A percentile compares a stretch with the other conserved stretches of the same genome.
phyloP scores from a whole-genome alignment of 2,797 vertebrate species.

The Sandelia bainsii region DNA sequence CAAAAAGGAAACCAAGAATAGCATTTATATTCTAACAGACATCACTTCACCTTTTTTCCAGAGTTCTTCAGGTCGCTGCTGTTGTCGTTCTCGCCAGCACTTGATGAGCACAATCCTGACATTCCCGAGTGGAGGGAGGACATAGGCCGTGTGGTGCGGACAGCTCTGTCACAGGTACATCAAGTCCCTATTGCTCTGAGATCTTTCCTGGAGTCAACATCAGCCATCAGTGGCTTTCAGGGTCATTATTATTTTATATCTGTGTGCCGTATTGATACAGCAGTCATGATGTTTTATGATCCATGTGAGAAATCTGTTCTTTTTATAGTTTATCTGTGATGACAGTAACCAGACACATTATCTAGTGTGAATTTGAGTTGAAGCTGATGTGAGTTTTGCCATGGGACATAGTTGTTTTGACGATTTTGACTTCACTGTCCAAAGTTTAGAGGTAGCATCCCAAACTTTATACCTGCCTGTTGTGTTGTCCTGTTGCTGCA shows the following conservation, averaged over 20 bases:
- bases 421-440: background rate
- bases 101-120: slow-evolving; percentile 97
- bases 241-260: slow-evolving; percentile 75
- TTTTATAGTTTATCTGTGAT: slow-evolving; percentile 44
- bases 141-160: slow-evolving; percentile 92
- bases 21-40: slow-evolving; percentile 55
- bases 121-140: slow-evolving; percentile 97
- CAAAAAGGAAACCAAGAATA: slow-evolving; percentile 59
- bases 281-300: slow-evolving; percentile 44
- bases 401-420: background rate
- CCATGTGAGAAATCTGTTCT: slow-evolving; percentile 18
- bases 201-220: slow-evolving; percentile 48
- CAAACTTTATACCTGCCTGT: slow-evolving; percentile 12
- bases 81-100: slow-evolving; percentile 93
- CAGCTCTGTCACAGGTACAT: slow-evolving; percentile 91
- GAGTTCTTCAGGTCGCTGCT: slow-evolving; percentile 96
- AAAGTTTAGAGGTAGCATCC: slow-evolving; percentile 9
- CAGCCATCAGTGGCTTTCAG: slow-evolving; percentile 55
- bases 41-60: slow-evolving; percentile 63
- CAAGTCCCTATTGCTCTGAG: slow-evolving; percentile 55
- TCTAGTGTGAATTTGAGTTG: slow-evolving; percentile 22
- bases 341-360: slow-evolving; percentile 19
- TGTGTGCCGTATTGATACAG: slow-evolving; percentile 45
- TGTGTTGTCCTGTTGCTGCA: slow-evolving; percentile 56
- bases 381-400: slow-evolving; percentile 17